These are phyloP conservation scores for Drosophila leontia DNA, from an alignment of 1,140 invertebrate species.

Conservation along the genomic window DNA sequence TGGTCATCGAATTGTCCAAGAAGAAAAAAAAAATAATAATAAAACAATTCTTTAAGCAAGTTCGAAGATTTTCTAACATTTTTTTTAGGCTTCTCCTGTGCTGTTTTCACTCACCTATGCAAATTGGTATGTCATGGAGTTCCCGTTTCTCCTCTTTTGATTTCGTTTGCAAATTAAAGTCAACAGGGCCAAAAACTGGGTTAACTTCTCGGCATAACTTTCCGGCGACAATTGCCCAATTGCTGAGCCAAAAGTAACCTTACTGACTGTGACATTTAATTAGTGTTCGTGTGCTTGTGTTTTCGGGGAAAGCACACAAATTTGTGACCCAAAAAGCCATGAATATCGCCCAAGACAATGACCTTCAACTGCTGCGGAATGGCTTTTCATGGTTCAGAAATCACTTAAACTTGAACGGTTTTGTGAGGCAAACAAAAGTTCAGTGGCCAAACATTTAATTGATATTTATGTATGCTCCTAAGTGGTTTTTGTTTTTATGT, in stretches of 20 bases:
- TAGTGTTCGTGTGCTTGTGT: neutral
- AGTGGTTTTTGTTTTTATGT: slow-evolving; percentile 41
- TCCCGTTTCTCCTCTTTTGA: slow-evolving; percentile 13
- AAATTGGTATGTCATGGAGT: slow-evolving; percentile 69
- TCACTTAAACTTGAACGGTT: slow-evolving; percentile 66
- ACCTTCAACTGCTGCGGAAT: slow-evolving; percentile 54
- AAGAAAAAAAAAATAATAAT: slow-evolving; percentile 33
- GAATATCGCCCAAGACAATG: slow-evolving; percentile 61
- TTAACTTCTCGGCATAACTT: slow-evolving; percentile 34
- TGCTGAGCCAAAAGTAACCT: slow-evolving; percentile 16
- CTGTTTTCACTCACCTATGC: slow-evolving; percentile 51
- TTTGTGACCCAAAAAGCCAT: slow-evolving; percentile 65
- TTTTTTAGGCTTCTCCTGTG: too few species aligned
- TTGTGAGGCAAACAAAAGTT: slow-evolving; percentile 61
- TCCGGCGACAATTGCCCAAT: slow-evolving; percentile 65
- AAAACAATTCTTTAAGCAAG: slow-evolving; percentile 26
- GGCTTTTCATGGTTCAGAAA: slow-evolving; percentile 60
- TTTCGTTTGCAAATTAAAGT: slow-evolving; percentile 44
- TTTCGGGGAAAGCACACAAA: slow-evolving; percentile 12
- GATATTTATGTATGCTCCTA: slow-evolving; percentile 67
- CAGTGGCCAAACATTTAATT: slow-evolving; percentile 68
- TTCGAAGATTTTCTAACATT: slow-evolving; percentile 3
- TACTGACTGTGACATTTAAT: slow-evolving; percentile 68
- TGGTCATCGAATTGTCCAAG: slow-evolving; percentile 36
- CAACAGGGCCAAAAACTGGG: slow-evolving; percentile 33